Base-by-base conservation (phyloP, 2,113 vertebrate species). In the Cranoglanis bouderius region DNA sequence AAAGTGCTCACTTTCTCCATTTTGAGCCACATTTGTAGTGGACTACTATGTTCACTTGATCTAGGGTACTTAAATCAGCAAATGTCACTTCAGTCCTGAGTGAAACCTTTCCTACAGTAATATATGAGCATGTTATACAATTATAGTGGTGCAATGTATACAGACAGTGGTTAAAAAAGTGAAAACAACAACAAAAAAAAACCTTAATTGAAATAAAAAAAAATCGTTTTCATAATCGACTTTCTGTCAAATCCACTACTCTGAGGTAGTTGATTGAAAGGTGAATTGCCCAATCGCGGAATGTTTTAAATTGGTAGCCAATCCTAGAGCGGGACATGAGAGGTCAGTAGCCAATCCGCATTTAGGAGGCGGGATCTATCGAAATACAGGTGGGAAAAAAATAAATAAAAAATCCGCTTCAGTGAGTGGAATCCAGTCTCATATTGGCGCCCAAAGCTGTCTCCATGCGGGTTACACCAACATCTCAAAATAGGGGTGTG, bases 391-490 rank as follows among this genome's bases (percentile, higher is more conserved):
- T 38, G 4, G 49, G 26, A 1, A 83, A 85, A 46, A n/a, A 8
- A 51, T 3, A 72, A 72, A 21, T 40, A 74, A 43, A 24, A 72
- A 75, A 12, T 0, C 19, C 12, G 9, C 21, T 87, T 67, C 46
- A 77, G 32, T 21, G 83, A 85, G 29, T 8, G 70, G 21, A 88
- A 21, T 82, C 26, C 32, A 51, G 8, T 12, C 53, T 65, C 43
- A 88, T 70, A 92, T 95, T 96, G 95, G 94, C 95, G 95, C 95
- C 93, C 83, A 94, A 87, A 38, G 85, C 91, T 40, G 43, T 85
- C 81, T 26, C 55, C 14, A 2, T 6, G 2, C 19, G 49, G 94
- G 83, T 75, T 70, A 83, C 90, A 95, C 95, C 92, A 96, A 85
- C n/a, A 82, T 1, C 4, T 51, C 9, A 29, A 19, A 78, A 85